phyloP scores from a whole-genome alignment of 2,113 vertebrate genomes.

The Psittacus erithacus region DNA sequence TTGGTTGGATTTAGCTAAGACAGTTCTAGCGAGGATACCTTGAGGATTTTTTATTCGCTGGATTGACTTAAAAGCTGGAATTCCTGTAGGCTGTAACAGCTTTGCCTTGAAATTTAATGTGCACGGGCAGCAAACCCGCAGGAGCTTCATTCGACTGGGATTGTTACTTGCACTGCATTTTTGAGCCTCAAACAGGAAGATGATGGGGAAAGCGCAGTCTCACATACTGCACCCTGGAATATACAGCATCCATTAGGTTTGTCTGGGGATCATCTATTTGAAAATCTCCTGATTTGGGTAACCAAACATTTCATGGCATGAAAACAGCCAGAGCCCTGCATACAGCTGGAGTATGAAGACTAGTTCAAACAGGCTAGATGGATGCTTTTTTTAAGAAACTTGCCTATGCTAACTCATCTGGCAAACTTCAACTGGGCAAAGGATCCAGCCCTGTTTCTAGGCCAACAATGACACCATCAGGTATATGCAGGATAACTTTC shows the following conservation, averaged over 20 bases:
- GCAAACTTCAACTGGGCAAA: not conserved
- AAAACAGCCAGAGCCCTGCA: not conserved
- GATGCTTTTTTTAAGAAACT: not conserved
- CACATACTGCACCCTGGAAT: not conserved
- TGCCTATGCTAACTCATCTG: rapidly evolving
- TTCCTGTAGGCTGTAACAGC: not conserved
- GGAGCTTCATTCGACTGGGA: not conserved
- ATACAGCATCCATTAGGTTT: not conserved
- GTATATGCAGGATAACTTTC: not conserved
- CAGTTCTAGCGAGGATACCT: not conserved
- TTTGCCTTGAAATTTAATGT: slow-evolving; percentile 1
- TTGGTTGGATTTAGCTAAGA: not conserved
- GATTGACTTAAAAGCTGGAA: slow-evolving; percentile 3
- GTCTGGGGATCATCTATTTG: not conserved
- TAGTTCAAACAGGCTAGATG: not conserved
- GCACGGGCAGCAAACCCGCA: not conserved
- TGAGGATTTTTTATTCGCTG: not conserved
- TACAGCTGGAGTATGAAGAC: not conserved
- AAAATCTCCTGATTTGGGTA: not conserved
- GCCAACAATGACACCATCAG: not conserved
- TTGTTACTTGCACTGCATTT: not conserved
- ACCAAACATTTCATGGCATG: not conserved
- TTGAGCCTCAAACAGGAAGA: not conserved
- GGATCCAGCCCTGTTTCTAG: not conserved
- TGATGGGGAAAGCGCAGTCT: not conserved